Percentiles rank a stretch among this genome's conserved stretches.
Evolutionary conservation across 2,888 invertebrate species (phyloP).

Genomic region (Hydrotaea diabolus): DNA sequence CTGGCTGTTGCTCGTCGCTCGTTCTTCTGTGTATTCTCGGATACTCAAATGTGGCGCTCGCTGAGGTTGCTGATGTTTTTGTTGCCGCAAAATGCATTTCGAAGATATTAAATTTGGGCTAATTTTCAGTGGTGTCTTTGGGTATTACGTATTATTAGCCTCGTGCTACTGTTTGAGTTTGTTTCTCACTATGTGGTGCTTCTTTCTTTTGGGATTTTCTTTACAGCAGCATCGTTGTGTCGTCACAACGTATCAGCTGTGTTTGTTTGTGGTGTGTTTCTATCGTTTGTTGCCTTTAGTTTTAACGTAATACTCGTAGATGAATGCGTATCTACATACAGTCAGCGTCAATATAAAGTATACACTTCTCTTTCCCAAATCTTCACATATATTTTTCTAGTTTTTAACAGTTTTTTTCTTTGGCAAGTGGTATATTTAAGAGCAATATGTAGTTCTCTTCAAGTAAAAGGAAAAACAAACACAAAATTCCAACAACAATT

Average conservation of each 20-base stretch:
- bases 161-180: conserved; percentile 4
- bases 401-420: no score
- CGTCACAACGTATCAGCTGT: background rate
- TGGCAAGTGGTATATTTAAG: no score
- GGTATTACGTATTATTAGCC: background rate
- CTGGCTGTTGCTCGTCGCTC: background rate
- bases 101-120: background rate
- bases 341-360: no score
- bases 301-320: conserved; percentile 11
- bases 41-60: background rate
- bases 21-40: conserved; percentile 7
- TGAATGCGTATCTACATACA: no score
- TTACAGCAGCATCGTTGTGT: background rate
- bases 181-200: background rate
- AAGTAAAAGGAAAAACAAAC: no score
- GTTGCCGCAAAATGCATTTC: conserved; percentile 8
- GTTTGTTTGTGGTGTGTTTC: background rate
- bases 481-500: no score
- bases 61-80: background rate
- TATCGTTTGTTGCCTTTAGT: background rate
- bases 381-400: no score
- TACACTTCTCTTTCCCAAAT: no score
- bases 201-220: background rate
- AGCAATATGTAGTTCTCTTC: no score
- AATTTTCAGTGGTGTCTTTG: background rate